These are phyloP conservation scores for Psammodynastes pulverulentus DNA, from an alignment of 2,113 vertebrate genomes.

Conservation along the genomic window DNA sequence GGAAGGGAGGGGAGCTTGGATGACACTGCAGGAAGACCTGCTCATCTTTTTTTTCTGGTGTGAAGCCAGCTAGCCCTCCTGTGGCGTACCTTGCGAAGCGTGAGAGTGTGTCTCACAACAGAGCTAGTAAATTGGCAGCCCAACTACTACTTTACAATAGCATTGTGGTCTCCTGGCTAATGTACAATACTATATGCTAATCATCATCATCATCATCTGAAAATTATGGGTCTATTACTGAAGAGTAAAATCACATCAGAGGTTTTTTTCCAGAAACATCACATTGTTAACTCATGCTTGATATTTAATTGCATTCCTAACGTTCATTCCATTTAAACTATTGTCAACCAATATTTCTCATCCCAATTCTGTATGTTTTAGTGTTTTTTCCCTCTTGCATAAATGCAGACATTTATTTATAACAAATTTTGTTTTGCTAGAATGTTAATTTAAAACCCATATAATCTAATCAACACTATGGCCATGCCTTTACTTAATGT, in stretches of 20 bases:
- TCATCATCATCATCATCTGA: background rate
- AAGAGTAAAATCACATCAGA: background rate
- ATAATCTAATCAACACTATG: background rate
- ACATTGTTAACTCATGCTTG: background rate
- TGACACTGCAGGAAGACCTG: background rate
- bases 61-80: background rate
- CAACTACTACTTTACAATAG: background rate
- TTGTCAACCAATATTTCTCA: background rate
- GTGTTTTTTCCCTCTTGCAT: background rate
- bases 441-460: background rate
- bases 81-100: background rate
- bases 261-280: background rate
- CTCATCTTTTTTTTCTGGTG: background rate
- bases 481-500: background rate
- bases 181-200: background rate
- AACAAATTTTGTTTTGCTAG: background rate
- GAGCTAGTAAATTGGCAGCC: background rate
- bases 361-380: background rate
- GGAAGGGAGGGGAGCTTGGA: background rate
- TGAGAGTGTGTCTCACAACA: background rate
- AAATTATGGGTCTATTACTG: background rate
- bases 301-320: background rate
- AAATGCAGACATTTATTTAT: background rate
- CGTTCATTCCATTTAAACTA: background rate
- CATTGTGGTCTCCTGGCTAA: background rate